Conservation (phyloP, 2,113 vertebrate genomes). For the Pao palembangensis region DNA sequence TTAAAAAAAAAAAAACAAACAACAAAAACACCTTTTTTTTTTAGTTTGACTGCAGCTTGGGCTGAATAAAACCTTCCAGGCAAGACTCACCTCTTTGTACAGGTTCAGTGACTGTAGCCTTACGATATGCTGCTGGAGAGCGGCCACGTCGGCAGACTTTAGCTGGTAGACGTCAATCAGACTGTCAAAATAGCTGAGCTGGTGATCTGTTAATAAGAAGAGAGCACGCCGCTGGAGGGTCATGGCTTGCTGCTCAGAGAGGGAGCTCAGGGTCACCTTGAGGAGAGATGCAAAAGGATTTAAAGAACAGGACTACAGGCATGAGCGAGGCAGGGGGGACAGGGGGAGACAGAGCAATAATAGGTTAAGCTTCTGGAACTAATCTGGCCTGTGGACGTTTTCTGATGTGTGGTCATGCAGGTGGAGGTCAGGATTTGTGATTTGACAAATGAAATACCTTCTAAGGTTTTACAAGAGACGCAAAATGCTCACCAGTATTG, state of each 20-base stretch:
- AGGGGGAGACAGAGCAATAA: background rate
- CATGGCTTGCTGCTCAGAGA: slow-evolving; percentile 34
- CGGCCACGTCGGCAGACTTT: slow-evolving; percentile 47
- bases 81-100: slow-evolving; percentile 66
- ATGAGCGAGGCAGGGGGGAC: background rate
- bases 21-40: background rate
- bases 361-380: background rate
- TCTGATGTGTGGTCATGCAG: background rate
- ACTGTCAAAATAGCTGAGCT: slow-evolving; percentile 50
- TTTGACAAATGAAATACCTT: too few species aligned
- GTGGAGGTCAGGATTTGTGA: background rate
- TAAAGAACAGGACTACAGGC: background rate
- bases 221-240: slow-evolving; percentile 64
- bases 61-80: background rate
- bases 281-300: background rate
- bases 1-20: slow-evolving; percentile 36
- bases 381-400: background rate
- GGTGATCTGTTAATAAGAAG: slow-evolving; percentile 51
- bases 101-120: slow-evolving; percentile 46
- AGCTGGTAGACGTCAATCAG: slow-evolving; percentile 71
- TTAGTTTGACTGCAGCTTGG: background rate
- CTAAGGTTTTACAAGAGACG: too few species aligned
- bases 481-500: too few species aligned
- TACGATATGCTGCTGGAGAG: slow-evolving; percentile 49
- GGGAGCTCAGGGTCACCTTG: slow-evolving; percentile 51